phyloP scores from a whole-genome alignment of 2,797 vertebrate species.

The Poeciliopsis presidionis region DNA sequence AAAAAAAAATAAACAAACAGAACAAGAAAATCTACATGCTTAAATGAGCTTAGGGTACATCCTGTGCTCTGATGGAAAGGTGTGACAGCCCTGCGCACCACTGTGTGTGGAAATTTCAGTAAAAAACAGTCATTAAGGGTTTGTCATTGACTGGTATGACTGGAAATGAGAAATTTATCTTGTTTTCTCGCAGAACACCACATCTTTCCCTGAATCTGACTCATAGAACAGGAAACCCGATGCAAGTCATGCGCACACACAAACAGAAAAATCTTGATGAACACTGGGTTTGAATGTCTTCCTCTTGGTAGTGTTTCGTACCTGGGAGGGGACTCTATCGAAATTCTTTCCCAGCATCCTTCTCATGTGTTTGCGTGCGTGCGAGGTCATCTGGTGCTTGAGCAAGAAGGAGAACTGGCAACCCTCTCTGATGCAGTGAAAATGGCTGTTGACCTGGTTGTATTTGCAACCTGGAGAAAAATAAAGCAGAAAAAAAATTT shows the following conservation, averaged over 20 bases:
- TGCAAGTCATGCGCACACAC: background rate
- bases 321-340: constrained; percentile 94
- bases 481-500: background rate
- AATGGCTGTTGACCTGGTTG: constrained; percentile 99
- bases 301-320: constrained; percentile 52
- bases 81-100: background rate
- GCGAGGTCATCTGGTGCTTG: constrained; percentile 99
- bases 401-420: constrained; percentile 99
- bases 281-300: constrained; percentile 9
- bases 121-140: constrained; percentile 37
- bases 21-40: constrained; percentile 65
- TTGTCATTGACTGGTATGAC: constrained; percentile 45
- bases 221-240: constrained; percentile 43
- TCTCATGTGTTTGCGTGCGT: constrained; percentile 98
- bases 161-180: constrained; percentile 30
- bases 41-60: constrained; percentile 27
- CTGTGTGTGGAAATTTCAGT: constrained; percentile 19
- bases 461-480: constrained; percentile 92
- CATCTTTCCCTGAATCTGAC: constrained; percentile 47
- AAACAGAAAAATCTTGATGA: constrained; percentile 1
- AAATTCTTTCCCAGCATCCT: constrained; percentile 99
- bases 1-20: constrained; percentile 22
- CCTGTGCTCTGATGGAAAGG: constrained; percentile 12
- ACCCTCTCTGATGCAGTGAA: constrained; percentile 98
- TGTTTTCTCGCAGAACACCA: constrained; percentile 3